Base-by-base conservation (phyloP, 2,797 vertebrate genomes). In the Gila robusta region DNA sequence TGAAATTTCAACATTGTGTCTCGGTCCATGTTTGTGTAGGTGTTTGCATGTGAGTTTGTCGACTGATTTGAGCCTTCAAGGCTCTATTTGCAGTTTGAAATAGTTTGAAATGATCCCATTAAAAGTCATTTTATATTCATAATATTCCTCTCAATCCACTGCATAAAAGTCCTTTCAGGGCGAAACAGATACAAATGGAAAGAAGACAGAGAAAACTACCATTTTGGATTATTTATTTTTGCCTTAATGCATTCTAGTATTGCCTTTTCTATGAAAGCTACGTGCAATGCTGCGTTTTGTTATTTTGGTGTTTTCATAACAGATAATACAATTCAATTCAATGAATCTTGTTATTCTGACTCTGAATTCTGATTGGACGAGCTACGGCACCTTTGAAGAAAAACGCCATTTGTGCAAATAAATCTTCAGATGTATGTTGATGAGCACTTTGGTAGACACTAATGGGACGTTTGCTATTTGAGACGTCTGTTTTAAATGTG, bases 1-100 rank as follows among this genome's bases (percentile, higher is more conserved):
- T 81, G 88, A 92, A 90, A 87, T 87, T 21, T 88, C 91, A 91
- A 91, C 91, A 91, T 94, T 92, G 91, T 74, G 70, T 69, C 37
- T 70, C 67, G 82, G 72, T 79, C 21, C 87, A 77, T 87, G 79
- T 88, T 85, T 87, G 82, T 52, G 44, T 14, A 74, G 28, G 54
- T 83, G 81, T 81, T 56, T 77, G 67, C 64, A 16, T 77, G 80
- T 72, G 1, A 76, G 80, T 85, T 79, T 70, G 26, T 79, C 37
- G 2, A 64, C n/a, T 47, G 37, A 35, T 85, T 35, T 35, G 19
- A 62, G 7, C 14, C 12, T 49, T 82, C 37, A 73, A 73, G n/a
- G 81, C 32, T 59, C 2, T 81, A 35, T 23, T 21, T 35, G 14
- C 21, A n/a, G 54, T 74, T 73, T 73, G 6, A 52, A 77, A 9